These are phyloP conservation scores for Rhea americana DNA, from an alignment of 2,113 vertebrate genomes.

Conservation along the genomic window DNA sequence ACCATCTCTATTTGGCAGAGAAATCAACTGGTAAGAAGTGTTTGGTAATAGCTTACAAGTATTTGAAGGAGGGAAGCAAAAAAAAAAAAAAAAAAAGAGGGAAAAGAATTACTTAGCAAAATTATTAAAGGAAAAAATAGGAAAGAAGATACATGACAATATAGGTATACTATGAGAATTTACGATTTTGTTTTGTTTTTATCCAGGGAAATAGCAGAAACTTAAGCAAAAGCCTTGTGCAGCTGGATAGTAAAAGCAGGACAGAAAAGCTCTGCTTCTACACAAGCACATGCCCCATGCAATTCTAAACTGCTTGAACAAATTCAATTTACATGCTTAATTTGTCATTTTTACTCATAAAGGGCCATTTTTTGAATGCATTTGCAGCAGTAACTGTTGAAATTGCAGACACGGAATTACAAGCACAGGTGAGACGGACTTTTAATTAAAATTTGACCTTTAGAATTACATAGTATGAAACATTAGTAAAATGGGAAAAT, in stretches of 20 bases:
- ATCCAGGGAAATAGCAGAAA: neutral
- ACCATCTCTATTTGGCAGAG: neutral
- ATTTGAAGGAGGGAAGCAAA: neutral
- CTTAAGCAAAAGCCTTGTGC: neutral
- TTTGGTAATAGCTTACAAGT: neutral
- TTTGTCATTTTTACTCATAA: neutral
- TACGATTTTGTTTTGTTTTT: neutral
- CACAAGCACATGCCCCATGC: neutral
- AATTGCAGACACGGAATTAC: neutral
- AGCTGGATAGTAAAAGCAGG: neutral
- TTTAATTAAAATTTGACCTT: neutral
- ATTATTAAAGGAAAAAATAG: neutral
- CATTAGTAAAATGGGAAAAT: neutral
- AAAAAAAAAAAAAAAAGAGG: neutral
- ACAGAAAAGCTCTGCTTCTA: neutral
- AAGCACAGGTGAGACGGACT: neutral
- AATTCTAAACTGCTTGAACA: neutral
- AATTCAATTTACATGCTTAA: neutral
- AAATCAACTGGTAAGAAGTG: neutral
- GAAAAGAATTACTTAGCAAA: neutral
- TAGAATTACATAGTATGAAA: neutral
- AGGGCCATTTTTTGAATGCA: accelerated
- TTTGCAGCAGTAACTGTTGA: neutral
- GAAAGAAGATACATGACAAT: neutral
- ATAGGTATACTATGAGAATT: accelerated